Evolutionary conservation across 2,797 vertebrate species (phyloP).

Genomic region (Prionace glauca): DNA sequence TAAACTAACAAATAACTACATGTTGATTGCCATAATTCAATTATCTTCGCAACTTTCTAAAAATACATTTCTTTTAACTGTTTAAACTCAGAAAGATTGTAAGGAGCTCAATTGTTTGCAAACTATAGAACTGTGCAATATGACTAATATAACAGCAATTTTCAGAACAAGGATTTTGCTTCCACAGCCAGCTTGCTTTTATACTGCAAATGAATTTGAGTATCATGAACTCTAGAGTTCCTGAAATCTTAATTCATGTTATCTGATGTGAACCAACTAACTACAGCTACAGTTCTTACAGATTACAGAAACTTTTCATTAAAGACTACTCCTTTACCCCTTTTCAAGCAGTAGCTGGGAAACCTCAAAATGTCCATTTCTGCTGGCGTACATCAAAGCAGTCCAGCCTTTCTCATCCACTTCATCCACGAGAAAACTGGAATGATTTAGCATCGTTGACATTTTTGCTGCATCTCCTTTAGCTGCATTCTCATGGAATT

Average conservation of each 20-base stretch:
- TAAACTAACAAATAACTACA: not conserved
- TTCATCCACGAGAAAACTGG: slow-evolving; percentile 63
- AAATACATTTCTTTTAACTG: not conserved
- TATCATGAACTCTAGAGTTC: not conserved
- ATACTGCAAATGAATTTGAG: not conserved
- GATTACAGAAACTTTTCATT: not conserved
- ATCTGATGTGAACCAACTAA: not conserved
- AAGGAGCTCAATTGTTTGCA: not conserved
- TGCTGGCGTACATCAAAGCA: slow-evolving; percentile 78
- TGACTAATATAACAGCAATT: not conserved
- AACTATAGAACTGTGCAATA: not conserved
- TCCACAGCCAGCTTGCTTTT: not conserved
- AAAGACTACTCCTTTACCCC: slow-evolving; percentile 62
- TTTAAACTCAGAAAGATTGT: not conserved
- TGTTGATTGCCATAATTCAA: not conserved
- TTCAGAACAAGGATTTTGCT: not conserved
- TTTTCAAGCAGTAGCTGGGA: slow-evolving; percentile 66
- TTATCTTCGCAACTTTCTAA: not conserved
- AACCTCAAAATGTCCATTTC: slow-evolving; percentile 70
- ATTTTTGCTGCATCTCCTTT: slow-evolving; percentile 64
- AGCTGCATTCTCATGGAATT: slow-evolving; percentile 66
- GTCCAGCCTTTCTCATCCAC: slow-evolving; percentile 74
- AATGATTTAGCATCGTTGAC: slow-evolving; percentile 55
- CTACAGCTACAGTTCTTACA: not conserved
- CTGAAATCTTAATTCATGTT: not conserved